Percentiles rank a stretch among this genome's conserved stretches.
These are phyloP conservation scores for Bombycilla garrulus DNA, from an alignment of 2,113 vertebrate species.

Conservation along the genomic window DNA sequence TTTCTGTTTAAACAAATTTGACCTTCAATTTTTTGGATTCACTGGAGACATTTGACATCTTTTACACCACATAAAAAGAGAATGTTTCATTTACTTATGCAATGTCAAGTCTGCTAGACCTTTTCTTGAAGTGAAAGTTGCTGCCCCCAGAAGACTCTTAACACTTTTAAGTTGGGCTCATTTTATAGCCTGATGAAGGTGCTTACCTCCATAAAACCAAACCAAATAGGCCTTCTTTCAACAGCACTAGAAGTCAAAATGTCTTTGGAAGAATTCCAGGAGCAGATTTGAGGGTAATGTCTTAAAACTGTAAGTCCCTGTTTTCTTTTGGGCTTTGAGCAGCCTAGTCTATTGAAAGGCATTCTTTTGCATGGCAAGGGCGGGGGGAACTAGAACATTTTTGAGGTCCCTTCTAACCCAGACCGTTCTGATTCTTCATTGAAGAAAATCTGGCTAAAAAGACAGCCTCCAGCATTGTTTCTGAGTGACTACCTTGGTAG, in stretches of 20 bases:
- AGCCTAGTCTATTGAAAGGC: neutral
- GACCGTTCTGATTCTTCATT: neutral
- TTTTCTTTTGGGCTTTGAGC: neutral
- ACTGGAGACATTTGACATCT: neutral
- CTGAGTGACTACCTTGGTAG: neutral
- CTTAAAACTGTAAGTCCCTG: neutral
- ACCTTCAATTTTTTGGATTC: neutral
- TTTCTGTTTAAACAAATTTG: neutral
- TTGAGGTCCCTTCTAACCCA: neutral
- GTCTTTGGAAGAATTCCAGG: neutral
- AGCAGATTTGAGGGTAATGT: neutral
- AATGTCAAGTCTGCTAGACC: rapidly evolving
- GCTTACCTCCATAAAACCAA: neutral
- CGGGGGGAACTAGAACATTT: neutral
- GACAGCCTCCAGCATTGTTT: neutral
- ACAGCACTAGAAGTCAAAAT: neutral
- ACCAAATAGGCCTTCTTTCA: neutral
- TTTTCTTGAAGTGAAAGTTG: neutral
- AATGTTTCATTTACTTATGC: neutral
- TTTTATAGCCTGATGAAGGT: neutral
- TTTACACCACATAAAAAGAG: neutral
- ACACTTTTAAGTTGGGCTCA: neutral
- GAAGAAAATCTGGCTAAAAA: neutral
- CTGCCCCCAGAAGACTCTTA: neutral
- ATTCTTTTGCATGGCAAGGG: neutral